Base-by-base conservation (phyloP, 2,888 invertebrate genomes). In the Aproaerema taeniolella region DNA sequence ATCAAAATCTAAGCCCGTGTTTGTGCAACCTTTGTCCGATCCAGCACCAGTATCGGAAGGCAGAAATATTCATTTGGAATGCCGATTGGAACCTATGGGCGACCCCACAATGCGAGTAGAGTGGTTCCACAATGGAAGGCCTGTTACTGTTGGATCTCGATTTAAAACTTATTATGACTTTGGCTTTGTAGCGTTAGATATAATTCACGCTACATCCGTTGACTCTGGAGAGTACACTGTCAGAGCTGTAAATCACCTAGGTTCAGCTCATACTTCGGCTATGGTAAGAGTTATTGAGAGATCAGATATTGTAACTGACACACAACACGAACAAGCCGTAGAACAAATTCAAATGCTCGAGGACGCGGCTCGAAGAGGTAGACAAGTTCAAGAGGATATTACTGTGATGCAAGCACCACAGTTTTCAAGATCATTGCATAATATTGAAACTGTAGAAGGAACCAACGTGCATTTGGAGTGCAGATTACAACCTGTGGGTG, bases 181-280 rank as follows among this genome's bases (percentile, higher is more conserved):
- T 72, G 99, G 99, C 11, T 98, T 96, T 71, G 97, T 99, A 38
- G 97, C 98, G 25, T 83, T 99, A 53, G 99, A 99, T 64, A 97
- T 99, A 44, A 91, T 97, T 47, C 95, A 97, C 67, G 93, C 96
- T 12, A 96, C 95, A 39, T 93, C 96, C n/a, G 89, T 94, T 43
- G 99, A 99, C 79, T 93, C 96, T 25, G 98, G 98, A 37, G 96
- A 96, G 83, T 99, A 99, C 66, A 98, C 96, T 1, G 95, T 93
- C 30, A 89, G 95, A 47, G 98, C 98, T 16, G 94, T 95, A 1
- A 99, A 99, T 67, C 95, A 95, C 61, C 89, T 97, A 28, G 99
- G 99, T 24, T 92, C 94, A 11, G 97, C 97, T 9, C 95, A 96
- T 57, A 97, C 97, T 9, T 95, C 95, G 2, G 93, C 97, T 6